A percentile compares a stretch with the other conserved stretches of the same genome.
Conservation (phyloP, 2,888 invertebrate genomes). For the Drosophila dives region DNA sequence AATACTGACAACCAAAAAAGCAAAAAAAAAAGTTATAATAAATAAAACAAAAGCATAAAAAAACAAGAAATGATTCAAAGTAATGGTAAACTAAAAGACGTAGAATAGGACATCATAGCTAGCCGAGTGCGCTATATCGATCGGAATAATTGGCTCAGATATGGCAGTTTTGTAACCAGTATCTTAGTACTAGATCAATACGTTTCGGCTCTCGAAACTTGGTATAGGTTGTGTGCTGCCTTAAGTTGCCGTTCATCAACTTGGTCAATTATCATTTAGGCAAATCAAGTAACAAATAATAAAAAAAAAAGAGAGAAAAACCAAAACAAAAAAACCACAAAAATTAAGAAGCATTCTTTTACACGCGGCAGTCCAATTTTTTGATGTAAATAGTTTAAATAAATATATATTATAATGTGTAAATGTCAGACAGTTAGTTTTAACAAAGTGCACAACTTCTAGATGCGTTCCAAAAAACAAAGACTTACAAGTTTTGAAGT, state of each 20-base stretch:
- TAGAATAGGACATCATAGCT: constrained; percentile 30
- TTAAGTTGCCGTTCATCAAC: constrained; percentile 69
- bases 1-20: constrained; percentile 2
- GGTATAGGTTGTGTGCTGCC: constrained; percentile 75
- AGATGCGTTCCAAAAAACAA: constrained; percentile 68
- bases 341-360: constrained; percentile 3
- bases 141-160: constrained; percentile 27
- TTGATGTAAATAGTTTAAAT: constrained; percentile 69
- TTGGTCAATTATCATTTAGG: constrained; percentile 77
- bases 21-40: constrained; percentile 9
- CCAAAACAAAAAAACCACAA: neutral
- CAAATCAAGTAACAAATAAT: constrained; percentile 6
- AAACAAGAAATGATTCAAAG: constrained; percentile 7
- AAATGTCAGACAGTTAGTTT: constrained; percentile 63
- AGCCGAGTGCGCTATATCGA: constrained; percentile 13
- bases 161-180: constrained; percentile 27
- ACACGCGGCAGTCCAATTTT: constrained; percentile 62
- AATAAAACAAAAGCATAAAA: constrained; percentile 6
- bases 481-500: constrained; percentile 70
- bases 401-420: constrained; percentile 35
- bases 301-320: constrained; percentile 9
- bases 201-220: constrained; percentile 38
- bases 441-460: constrained; percentile 68
- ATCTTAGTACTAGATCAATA: constrained; percentile 35
- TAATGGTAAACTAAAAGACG: neutral